These are phyloP conservation scores for Listronotus bonariensis DNA, from an alignment of 1,140 invertebrate genomes.

Conservation along the genomic window DNA sequence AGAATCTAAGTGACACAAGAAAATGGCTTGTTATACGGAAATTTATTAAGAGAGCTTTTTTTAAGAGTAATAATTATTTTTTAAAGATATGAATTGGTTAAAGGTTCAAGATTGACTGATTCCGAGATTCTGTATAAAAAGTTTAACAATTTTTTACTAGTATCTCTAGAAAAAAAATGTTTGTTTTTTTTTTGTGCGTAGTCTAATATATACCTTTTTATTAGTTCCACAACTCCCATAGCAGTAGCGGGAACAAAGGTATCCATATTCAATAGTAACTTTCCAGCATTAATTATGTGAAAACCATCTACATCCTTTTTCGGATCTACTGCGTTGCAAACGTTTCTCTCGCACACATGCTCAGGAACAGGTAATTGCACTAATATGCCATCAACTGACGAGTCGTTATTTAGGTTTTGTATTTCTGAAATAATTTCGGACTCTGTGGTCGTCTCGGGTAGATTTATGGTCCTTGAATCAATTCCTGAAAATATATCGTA, in stretches of 20 bases:
- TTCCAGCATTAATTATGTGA: conserved; percentile 78
- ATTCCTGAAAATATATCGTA: conserved; percentile 56
- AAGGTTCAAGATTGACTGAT: too few species aligned
- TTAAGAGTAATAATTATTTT: too few species aligned
- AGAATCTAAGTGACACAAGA: too few species aligned
- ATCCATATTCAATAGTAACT: conserved; percentile 71
- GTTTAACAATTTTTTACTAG: too few species aligned
- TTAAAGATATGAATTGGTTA: too few species aligned
- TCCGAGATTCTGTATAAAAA: too few species aligned
- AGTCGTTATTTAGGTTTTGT: conserved; percentile 70
- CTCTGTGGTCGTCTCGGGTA: conserved; percentile 62
- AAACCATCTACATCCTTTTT: conserved; percentile 93
- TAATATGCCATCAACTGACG: conserved; percentile 78
- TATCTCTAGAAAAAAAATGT: too few species aligned
- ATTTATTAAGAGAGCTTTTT: too few species aligned
- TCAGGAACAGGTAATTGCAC: conserved; percentile 83
- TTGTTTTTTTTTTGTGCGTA: too few species aligned
- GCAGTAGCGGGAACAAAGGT: conserved; percentile 87
- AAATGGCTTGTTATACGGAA: too few species aligned
- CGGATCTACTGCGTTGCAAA: conserved; percentile 80
- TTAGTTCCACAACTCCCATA: conserved; percentile 77
- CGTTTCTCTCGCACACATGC: conserved; percentile 72
- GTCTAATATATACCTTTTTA: conserved; percentile 63
- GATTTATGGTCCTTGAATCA: conserved; percentile 56
- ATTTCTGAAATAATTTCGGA: conserved; percentile 70